Evolutionary conservation across 2,113 vertebrate genomes (phyloP), one percentile per base, ranked within the genome.

Genomic region (Hippocampus guttulatus): DNA sequence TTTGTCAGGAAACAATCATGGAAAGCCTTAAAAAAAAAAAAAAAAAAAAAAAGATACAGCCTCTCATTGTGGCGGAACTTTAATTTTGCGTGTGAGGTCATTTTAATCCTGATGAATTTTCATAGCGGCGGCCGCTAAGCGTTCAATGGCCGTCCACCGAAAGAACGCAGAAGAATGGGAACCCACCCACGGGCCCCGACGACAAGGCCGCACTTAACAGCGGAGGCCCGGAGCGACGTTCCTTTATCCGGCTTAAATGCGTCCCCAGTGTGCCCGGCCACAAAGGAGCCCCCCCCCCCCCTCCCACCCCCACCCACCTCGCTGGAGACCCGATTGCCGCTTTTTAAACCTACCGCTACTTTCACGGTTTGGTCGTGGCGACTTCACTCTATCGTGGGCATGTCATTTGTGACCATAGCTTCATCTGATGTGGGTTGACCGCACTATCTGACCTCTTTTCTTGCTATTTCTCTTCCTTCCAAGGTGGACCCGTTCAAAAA

Each of bases 81-180:
- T 93, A 89, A 92, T 93, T 94, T 93, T 92, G 91, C 83, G 90
- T 92, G 91, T 93, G 91, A 92, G 92, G 92, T 92, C 91, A 92
- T 93, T 92, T 92, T 93, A 93, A 93, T 93, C 92, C 92, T 92
- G 91, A 92, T 93, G 90, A 91, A 91, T 93, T 93, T 93, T 93
- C 91, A 92, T 92, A 90, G 91, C 84, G 84, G 85, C 90, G 73
- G 82, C 85, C 88, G 88, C 87, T 27, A 58, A 27, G 23, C 85
- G 82, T 90, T 93, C 91, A 93, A 93, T 93, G 83, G 91, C 83
- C 78, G 81, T 69, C 87, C 89, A 2, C 81, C 89, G 75, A 91
- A 91, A 91, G 91, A 88, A 80, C 78, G 67, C 78, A 77, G 75
- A 70, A 77, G 84, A 88, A 86, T 75, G 66, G 72, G 63, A 81